phyloP scores from a whole-genome alignment of 2,113 vertebrate genomes.

The Ondatra zibethicus region DNA sequence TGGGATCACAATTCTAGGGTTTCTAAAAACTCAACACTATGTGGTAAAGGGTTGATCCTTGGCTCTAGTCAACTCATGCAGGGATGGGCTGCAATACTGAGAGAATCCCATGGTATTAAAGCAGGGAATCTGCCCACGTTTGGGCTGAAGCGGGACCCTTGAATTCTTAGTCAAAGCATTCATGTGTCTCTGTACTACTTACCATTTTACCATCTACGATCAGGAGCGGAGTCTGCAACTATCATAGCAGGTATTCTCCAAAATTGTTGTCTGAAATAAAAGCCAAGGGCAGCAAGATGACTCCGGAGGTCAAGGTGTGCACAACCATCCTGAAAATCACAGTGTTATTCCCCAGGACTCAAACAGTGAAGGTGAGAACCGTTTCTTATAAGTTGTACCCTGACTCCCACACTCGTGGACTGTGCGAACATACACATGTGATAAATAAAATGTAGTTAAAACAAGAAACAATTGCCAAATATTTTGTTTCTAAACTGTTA shows the following conservation, averaged over 20 bases:
- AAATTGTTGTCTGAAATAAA: background rate
- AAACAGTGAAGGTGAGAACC: background rate
- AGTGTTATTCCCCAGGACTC: background rate
- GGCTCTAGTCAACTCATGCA: background rate
- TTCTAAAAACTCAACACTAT: background rate
- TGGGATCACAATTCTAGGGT: background rate
- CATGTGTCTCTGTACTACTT: background rate
- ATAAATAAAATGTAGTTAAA: background rate
- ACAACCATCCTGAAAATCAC: background rate
- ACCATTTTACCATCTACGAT: background rate
- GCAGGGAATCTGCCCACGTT: background rate
- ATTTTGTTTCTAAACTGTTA: background rate
- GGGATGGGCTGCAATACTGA: background rate
- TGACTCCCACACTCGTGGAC: background rate
- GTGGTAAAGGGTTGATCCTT: background rate
- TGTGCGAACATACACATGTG: background rate
- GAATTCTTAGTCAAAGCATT: background rate
- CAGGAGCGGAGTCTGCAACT: background rate
- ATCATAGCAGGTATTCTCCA: background rate
- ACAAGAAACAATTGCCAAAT: background rate
- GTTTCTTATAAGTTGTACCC: background rate
- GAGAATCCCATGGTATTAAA: background rate
- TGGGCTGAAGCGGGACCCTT: accelerated
- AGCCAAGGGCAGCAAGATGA: background rate
- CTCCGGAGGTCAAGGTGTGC: background rate